Conservation (phyloP, 2,113 vertebrate species). For the Aegithalos caudatus region DNA sequence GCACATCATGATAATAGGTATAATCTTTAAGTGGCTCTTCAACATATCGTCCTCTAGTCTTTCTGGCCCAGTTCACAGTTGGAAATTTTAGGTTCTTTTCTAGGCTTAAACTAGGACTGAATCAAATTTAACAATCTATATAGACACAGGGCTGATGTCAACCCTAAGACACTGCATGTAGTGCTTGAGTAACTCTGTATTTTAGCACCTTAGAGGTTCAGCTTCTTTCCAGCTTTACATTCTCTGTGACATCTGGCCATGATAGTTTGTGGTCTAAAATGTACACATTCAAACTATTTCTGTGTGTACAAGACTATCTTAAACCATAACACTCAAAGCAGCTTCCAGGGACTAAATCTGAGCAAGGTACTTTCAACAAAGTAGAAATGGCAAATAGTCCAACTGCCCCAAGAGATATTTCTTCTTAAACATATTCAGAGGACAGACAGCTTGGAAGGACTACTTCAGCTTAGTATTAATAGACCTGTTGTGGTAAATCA, state of each 20-base stretch:
- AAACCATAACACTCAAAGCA: neutral
- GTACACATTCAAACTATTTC: neutral
- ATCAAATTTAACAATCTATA: neutral
- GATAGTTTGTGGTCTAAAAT: neutral
- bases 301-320: neutral
- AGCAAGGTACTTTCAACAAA: neutral
- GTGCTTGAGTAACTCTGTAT: neutral
- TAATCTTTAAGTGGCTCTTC: neutral
- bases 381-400: neutral
- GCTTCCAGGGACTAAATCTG: neutral
- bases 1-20: neutral
- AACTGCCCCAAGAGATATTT: neutral
- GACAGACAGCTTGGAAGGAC: neutral
- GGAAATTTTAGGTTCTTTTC: neutral
- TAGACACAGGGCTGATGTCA: fast-evolving
- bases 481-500: neutral
- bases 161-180: neutral
- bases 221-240: neutral
- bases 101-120: neutral
- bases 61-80: neutral
- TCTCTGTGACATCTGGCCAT: neutral
- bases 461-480: neutral
- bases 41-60: neutral
- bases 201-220: neutral
- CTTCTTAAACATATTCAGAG: neutral